Evolutionary conservation across 1,140 invertebrate genomes (phyloP).

Genomic region (Atta cephalotes): DNA sequence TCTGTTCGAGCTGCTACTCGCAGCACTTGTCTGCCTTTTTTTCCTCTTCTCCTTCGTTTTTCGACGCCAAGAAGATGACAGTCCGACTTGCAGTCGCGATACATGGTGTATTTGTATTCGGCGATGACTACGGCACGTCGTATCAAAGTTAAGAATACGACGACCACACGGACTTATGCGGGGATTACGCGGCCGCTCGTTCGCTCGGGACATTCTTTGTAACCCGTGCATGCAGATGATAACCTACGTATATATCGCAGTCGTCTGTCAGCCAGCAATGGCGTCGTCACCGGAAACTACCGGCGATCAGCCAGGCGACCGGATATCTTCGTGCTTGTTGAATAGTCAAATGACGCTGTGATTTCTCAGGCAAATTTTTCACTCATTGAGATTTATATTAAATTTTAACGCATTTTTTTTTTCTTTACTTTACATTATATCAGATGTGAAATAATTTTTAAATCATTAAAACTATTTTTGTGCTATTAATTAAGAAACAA

Average conservation of each 20-base stretch:
- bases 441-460: neutral
- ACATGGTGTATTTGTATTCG: slow-evolving; percentile 24
- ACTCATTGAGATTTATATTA: neutral
- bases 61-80: slow-evolving; percentile 28
- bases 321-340: slow-evolving; percentile 31
- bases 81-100: slow-evolving; percentile 16
- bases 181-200: slow-evolving; percentile 47
- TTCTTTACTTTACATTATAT: neutral
- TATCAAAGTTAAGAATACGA: slow-evolving; percentile 54
- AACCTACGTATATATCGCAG: slow-evolving; percentile 65
- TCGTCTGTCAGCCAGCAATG: slow-evolving; percentile 32
- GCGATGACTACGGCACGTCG: slow-evolving; percentile 27
- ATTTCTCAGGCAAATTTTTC: neutral
- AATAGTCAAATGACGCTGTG: slow-evolving; percentile 26
- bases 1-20: slow-evolving; percentile 6
- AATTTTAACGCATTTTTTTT: neutral
- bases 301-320: neutral
- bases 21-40: neutral
- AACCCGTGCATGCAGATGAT: slow-evolving; percentile 70
- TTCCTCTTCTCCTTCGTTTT: neutral
- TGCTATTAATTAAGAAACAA: neutral
- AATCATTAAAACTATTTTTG: neutral
- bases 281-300: slow-evolving; percentile 48
- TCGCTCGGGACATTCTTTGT: slow-evolving; percentile 55
- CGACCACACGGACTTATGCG: slow-evolving; percentile 27